Base-by-base conservation (phyloP, 2,797 vertebrate genomes). In the Echiichthys vipera region DNA sequence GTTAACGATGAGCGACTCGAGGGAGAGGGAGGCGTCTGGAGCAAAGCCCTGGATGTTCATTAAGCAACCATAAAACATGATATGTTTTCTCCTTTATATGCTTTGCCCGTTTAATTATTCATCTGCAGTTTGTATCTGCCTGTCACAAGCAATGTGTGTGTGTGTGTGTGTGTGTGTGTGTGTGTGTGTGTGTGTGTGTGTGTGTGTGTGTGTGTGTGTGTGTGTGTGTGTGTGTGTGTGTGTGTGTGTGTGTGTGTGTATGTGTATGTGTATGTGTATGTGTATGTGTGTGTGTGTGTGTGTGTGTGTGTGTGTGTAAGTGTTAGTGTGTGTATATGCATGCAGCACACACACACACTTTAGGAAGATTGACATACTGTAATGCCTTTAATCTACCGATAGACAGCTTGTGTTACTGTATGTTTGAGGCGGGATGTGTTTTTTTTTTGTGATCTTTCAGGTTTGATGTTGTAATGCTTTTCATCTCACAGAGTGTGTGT, bases 51-150 rank as follows among this genome's bases (percentile, higher is more conserved):
- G 68, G 67, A 85, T 84, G 76, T 90, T 89, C 84, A 87, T 87
- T 87, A 88, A 84, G 73, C 55, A 80, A 50, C 80, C 67, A 57
- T 84, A 81, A 88, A 84, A 81, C 71, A 79, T 65, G 77, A 83
- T 84, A 69, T 81, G 83, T 87, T 84, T 85, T 78, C 67, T 83
- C 45, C 81, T 86, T 81, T 72, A 83, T 86, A 75, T 75, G 73
- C 76, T 83, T 66, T 74, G 32, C 63, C 58, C 50, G 1, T 86
- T 90, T 84, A 88, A 89, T 91, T 86, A 87, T 92, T 92, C 61
- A 91, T 83, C 65, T 6, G 62, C 72, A 27, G 50, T 25, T 56
- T 65, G 56, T 61, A 70, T 50, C 42, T 34, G 56, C 47, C 39
- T n/a, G 46, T 63, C 72, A 71, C 50, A 0, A 10, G 36, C 77